Evolutionary conservation across 2,113 vertebrate species (phyloP).

Genomic region (Trogon surrucura): DNA sequence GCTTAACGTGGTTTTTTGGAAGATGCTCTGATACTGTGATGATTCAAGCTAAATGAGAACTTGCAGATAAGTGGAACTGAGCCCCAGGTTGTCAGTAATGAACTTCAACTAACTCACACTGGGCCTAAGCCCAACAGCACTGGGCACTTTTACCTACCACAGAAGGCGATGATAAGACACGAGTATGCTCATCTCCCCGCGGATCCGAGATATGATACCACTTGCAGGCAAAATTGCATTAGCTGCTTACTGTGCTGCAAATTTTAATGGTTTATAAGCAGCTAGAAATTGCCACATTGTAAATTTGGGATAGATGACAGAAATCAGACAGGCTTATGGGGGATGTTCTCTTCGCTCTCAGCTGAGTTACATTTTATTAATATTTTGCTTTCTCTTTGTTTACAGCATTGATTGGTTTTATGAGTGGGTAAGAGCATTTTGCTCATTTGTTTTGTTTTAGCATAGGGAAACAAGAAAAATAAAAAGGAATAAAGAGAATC

Average conservation of each 20-base stretch:
- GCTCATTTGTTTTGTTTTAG: background rate
- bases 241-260: conserved; percentile 47
- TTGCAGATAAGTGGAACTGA: conserved; percentile 55
- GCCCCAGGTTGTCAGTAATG: conserved; percentile 60
- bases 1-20: background rate
- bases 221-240: conserved; percentile 61
- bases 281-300: conserved; percentile 2
- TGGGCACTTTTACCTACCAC: conserved; percentile 39
- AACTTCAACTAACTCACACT: conserved; percentile 58
- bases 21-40: conserved; percentile 22
- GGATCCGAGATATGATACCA: conserved; percentile 53
- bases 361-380: background rate
- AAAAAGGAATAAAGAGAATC: background rate
- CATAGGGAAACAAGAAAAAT: background rate
- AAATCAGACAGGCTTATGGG: conserved; percentile 9
- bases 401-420: background rate
- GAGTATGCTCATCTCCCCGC: background rate
- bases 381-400: conserved; percentile 18
- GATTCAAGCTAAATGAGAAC: conserved; percentile 48
- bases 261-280: conserved; percentile 57
- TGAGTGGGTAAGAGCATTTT: conserved; percentile 1
- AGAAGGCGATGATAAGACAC: conserved; percentile 34
- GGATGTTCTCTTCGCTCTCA: background rate
- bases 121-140: conserved; percentile 16
- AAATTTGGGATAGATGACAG: conserved; percentile 30